Evolutionary conservation across 1,140 invertebrate genomes (phyloP), one percentile per base, ranked within the genome.

Genomic region (Coenobita brevimanus): DNA sequence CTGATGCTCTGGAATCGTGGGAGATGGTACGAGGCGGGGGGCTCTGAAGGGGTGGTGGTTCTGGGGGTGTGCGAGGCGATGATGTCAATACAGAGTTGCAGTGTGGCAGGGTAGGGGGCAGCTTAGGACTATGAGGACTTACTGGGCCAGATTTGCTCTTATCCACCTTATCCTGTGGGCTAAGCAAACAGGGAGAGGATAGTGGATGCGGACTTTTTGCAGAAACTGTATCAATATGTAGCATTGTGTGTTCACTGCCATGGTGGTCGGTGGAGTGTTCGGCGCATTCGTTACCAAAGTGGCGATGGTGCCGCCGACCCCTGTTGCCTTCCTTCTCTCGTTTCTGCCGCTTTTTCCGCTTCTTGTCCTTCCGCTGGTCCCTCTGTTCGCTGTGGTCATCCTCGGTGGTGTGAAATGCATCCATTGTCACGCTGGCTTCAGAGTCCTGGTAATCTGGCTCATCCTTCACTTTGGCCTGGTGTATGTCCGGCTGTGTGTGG

Each of bases 321-420:
- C 79, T 41, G 33, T 82, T 90, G 30, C 86, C 64, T 27, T 90
- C 90, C 41, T 84, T 90, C 13, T 89, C 87, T 57, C 86, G 76
- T 43, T 84, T 89, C 24, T 89, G 90, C 71, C 84, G 87, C 62
- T 90, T 90, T 36, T 89, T 89, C 46, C 82, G 89, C 50, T 90
- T 90, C 71, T 89, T 90, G 27, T 90, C 88, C 64, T 90, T 90
- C 30, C 90, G 67, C 0, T 76, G 38, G 27, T 88, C 86, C 21
- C 71, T 73, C 38, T 91, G 82, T 64, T 84, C 91, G 71, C 92
- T 92, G 87, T 94, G 93, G 90, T 93, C 93, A 62, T 94, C 94
- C 90, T 36, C 93, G 3, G 93, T 94, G 90, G 94, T 95, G 43
- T 93, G 93, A 82, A 95, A 94, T 0, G 94, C 93, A 89, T 94